phyloP scores from a whole-genome alignment of 37 sponge, comb jelly and placozoan species.

The Aplysina aerophoba region DNA sequence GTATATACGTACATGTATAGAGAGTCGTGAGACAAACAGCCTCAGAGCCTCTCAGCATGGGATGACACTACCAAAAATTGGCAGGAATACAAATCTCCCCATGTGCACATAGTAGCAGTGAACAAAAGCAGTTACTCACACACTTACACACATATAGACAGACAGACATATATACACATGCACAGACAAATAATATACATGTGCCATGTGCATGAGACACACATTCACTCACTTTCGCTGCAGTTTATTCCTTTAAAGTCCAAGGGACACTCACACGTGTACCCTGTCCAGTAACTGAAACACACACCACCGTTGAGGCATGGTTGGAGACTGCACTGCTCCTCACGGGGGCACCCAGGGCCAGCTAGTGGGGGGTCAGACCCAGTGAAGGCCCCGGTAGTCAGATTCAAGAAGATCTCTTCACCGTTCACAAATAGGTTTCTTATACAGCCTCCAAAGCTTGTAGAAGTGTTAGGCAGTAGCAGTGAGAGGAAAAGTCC shows the following conservation, averaged over 20 bases:
- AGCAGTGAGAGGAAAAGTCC: not conserved
- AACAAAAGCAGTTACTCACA: too few species aligned
- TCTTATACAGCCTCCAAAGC: constrained; percentile 23
- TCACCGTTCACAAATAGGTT: not conserved
- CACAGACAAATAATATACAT: not conserved
- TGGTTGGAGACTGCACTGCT: not conserved
- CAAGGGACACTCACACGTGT: constrained; percentile 24
- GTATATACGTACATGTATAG: too few species aligned
- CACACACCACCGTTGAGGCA: constrained; percentile 40
- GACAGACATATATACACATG: not conserved
- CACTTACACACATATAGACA: not conserved
- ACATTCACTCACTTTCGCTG: constrained; percentile 1
- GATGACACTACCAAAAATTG: too few species aligned
- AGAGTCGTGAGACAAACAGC: too few species aligned
- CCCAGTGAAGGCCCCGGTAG: not conserved
- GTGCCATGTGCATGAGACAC: not conserved
- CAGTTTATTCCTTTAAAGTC: constrained; percentile 35
- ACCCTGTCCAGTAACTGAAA: not conserved
- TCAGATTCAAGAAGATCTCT: not conserved
- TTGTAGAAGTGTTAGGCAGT: not conserved
- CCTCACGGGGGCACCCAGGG: constrained; percentile 21
- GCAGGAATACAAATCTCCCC: too few species aligned
- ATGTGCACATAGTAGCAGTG: too few species aligned
- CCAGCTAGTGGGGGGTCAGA: constrained; percentile 3
- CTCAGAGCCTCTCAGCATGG: too few species aligned